These are phyloP conservation scores for Chionodraco myersi DNA, from an alignment of 2,113 vertebrate genomes.

Conservation along the genomic window DNA sequence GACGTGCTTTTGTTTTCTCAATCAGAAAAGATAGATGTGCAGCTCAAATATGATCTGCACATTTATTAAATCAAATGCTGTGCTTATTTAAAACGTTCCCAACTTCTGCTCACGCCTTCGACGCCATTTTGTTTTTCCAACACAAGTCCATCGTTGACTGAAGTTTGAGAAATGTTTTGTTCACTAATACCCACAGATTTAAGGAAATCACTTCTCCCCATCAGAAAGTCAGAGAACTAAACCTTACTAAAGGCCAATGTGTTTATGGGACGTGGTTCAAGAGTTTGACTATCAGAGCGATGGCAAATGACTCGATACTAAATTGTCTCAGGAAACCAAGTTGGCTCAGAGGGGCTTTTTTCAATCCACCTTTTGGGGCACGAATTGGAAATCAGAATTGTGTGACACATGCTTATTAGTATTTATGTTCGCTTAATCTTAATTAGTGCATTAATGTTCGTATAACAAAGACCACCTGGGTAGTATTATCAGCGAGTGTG, in stretches of 20 bases:
- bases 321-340: no score
- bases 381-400: no score
- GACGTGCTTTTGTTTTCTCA: not conserved
- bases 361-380: no score
- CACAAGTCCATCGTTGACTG: not conserved
- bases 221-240: no score
- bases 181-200: not conserved
- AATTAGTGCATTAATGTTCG: not conserved
- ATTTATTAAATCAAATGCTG: not conserved
- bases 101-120: not conserved
- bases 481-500: not conserved
- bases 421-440: no score
- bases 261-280: no score
- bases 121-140: not conserved
- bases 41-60: not conserved
- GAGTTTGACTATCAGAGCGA: no score
- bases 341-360: no score
- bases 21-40: constrained; percentile 1
- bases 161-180: not conserved
- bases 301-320: no score
- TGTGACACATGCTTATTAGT: no score
- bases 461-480: not conserved
- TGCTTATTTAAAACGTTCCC: not conserved
- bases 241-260: no score
- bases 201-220: not conserved